Base-by-base conservation (phyloP, 35 echinoderm and acorn worm species). In the Eucidaris tribuloides region DNA sequence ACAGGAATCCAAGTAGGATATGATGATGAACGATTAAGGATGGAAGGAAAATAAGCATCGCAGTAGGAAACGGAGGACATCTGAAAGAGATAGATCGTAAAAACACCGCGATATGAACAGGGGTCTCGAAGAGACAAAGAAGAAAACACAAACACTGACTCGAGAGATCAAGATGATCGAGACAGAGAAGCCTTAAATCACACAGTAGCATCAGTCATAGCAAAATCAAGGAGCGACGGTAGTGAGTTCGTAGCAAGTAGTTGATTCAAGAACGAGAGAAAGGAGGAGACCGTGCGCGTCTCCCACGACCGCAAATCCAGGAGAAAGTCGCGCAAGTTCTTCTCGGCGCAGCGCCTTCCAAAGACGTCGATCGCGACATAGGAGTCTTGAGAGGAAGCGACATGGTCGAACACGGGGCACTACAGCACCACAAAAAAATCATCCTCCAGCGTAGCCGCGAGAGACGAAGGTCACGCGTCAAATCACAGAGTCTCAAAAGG, bases 231-330 rank as follows among this genome's bases (percentile, higher is more conserved):
- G 68, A 74, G 68, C 37, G 38, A 33, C 2, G 68, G 44, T 35
- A 74, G 68, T 24, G 41, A 74, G 44, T 74, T 40, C 1, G 64
- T 38, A 6, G 14, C 18, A n/a, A 74, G 68, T 32, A 11, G 35
- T 0, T n/a, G n/a, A n/a, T n/a, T n/a, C n/a, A n/a, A n/a, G n/a
- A n/a, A 41, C 35, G 41, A 40, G 24, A 25, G 24, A 23, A n/a
- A 42, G 44, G 20, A 33, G 68, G 0, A 38, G 68, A 22, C 29
- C 11, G 5, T 74, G 35, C 40, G 24, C 35, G 68, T 42, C 68
- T 74, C 68, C 68, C 35, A 74, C 7, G 68, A 41, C 37, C 40
- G 37, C 36, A 74, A 44, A 74, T 74, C 68, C 24, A 74, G 37
- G 30, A 27, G 41, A 40, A 40, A 74, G 35, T 44, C 68, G 7